Evolutionary conservation across 2,113 vertebrate species (phyloP), one percentile per base, ranked within the genome.

Genomic region (Chionomys nivalis): DNA sequence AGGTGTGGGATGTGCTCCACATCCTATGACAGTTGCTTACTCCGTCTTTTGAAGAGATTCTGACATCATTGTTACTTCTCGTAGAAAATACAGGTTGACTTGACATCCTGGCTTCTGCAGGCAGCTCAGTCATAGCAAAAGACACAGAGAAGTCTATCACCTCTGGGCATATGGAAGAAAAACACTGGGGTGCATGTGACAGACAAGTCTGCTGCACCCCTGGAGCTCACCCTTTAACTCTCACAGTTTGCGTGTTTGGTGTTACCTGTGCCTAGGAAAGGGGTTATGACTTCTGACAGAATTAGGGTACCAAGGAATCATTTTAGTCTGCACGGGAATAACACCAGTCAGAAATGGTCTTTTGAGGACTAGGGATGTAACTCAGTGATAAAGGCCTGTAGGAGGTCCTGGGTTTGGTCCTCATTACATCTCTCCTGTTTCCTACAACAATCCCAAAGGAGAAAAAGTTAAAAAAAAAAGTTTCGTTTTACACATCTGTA

Each of bases 1-100:
- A 39, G 75, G 31, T 33, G 72, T 36, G 85, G 44, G 88, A 91
- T 75, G 44, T 47, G 61, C 65, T 94, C 10, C 11, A 2, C 11
- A 76, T 91, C 14, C n/a, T 78, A 87, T 92, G 91, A 28, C 21
- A 95, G 61, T 87, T 77, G 68, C 55, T 94, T 85, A 70, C 75
- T 87, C 0, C 4, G 19, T 89, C 91, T 21, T 87, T 42, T 76
- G 58, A 86, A 81, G n/a, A 93, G 52, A 92, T 66, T 95, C 70
- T 61, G 61, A 90, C 55, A 93, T 13, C 36, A 66, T 75, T 90
- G 42, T 85, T 88, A 58, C 72, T 88, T 94, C 55, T 42, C 52
- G 83, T n/a, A 94, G 77, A 96, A 90, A 82, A 81, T n/a, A 23
- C 9, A 83, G 61, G 24, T 33, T 83, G 58, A 63, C 52, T n/a